Base-by-base conservation (phyloP, 2,113 vertebrate genomes). In the Petrocephalus zakoni region DNA sequence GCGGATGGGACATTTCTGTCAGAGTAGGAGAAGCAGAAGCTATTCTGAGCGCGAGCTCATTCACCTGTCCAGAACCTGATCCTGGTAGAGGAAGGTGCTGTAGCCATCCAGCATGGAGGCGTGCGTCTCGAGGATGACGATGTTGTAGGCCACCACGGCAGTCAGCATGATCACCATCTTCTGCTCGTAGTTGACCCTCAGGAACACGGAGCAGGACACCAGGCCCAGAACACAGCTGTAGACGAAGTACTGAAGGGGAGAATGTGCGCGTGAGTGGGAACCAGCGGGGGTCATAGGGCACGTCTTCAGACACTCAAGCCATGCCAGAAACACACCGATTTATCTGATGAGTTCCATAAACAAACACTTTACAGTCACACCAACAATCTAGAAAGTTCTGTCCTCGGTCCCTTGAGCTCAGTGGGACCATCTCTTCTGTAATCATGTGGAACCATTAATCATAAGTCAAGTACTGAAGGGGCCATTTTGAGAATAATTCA, bases 151-250 rank as follows among this genome's bases (percentile, higher is more conserved):
- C 94, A 98, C 97, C 89, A 99, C 88, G 1, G 98, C 98, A 75
- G 95, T 94, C 91, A 97, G 93, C 98, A 99, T 99, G 93, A 99
- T 97, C 90, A 98, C 88, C 98, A 99, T 98, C 93, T 99, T 99
- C 93, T 99, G 93, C 93, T 99, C 98, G 0, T 99, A 99, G 93
- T 99, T 99, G 91, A 99, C 97, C 89, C 98, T 97, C 93, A 99
- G 96, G 93, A 99, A 99, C 90, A 99, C 98, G 0, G 98, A 99
- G 92, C 98, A 99, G 75, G 98, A 99, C 90, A 99, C 96, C 91
- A 99, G 93, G 2, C 97, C 98, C 94, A 99, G 95, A 85, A 99
- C 97, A 87, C 98, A 99, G 95, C 98, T 98, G 96, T 99, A 99
- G 91, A 99, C 98, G 90, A 99, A 99, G 92, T 99, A 99, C 98